Evolutionary conservation across 2,113 vertebrate species (phyloP).

Genomic region (Oreochromis spilurus): DNA sequence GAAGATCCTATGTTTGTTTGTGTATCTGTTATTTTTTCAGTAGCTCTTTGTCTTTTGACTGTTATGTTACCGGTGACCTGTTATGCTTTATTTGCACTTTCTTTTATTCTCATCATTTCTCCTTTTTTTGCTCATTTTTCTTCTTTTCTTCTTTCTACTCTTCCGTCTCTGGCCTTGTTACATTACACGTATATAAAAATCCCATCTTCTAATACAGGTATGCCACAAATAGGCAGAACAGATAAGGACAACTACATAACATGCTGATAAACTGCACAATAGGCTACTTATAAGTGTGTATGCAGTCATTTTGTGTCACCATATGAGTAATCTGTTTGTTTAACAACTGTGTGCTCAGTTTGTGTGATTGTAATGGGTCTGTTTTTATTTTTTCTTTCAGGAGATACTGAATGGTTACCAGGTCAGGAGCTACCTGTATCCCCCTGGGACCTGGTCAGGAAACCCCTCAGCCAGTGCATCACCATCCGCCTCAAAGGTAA

Average conservation of each 20-base stretch:
- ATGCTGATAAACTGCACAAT: not conserved
- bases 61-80: not conserved
- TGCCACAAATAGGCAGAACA: not conserved
- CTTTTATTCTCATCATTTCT: not conserved
- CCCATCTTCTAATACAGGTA: not conserved
- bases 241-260: not conserved
- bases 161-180: not conserved
- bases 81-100: not conserved
- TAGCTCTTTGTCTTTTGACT: not conserved
- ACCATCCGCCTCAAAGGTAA: constrained; percentile 74
- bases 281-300: not conserved
- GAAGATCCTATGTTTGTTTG: not conserved
- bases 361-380: not conserved
- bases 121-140: not conserved
- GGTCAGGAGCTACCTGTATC: constrained; percentile 78
- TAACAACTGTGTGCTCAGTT: not conserved
- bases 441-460: constrained; percentile 90
- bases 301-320: not conserved
- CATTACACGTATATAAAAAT: not conserved
- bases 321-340: not conserved
- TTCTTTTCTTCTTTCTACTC: not conserved
- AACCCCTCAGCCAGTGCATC: constrained; percentile 77
- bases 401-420: constrained; percentile 79
- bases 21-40: not conserved
- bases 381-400: constrained; percentile 61